Evolutionary conservation across 1,140 invertebrate genomes (phyloP).

Genomic region (Yoshiicerus persimilis): DNA sequence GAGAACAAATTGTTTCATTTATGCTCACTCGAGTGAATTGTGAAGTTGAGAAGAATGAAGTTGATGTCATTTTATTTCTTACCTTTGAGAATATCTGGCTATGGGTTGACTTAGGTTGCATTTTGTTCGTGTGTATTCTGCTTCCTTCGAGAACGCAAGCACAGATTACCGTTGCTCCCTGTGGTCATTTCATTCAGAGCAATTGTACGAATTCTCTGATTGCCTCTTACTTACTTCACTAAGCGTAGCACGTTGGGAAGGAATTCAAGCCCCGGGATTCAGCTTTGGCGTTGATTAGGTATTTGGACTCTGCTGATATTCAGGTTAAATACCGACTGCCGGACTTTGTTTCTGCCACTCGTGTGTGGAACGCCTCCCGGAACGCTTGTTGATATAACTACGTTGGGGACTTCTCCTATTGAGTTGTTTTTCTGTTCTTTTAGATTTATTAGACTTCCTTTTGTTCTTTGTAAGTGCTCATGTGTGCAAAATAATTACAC

Average conservation of each 20-base stretch:
- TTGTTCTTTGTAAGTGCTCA: background rate
- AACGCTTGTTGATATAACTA: background rate
- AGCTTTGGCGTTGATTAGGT: background rate
- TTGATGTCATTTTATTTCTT: background rate
- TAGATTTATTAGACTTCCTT: background rate
- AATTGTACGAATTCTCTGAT: background rate
- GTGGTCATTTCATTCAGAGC: background rate
- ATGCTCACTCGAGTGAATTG: background rate
- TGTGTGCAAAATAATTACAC: background rate
- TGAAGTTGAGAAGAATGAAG: background rate
- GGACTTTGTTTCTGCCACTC: background rate
- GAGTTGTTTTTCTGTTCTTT: background rate
- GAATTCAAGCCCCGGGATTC: background rate
- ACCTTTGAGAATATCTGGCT: background rate
- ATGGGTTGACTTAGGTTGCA: background rate
- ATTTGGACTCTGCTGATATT: background rate
- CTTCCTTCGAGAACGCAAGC: background rate
- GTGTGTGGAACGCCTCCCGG: background rate
- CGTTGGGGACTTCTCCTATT: background rate
- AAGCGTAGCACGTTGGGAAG: background rate
- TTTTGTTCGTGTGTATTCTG: background rate
- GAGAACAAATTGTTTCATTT: background rate
- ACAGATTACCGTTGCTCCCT: background rate
- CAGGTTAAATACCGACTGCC: slow-evolving; percentile 4
- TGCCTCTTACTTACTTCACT: background rate